A percentile compares a stretch with the other conserved stretches of the same genome.
These are phyloP conservation scores for Heliconius cydno DNA, from an alignment of 2,888 invertebrate species.

Conservation along the genomic window DNA sequence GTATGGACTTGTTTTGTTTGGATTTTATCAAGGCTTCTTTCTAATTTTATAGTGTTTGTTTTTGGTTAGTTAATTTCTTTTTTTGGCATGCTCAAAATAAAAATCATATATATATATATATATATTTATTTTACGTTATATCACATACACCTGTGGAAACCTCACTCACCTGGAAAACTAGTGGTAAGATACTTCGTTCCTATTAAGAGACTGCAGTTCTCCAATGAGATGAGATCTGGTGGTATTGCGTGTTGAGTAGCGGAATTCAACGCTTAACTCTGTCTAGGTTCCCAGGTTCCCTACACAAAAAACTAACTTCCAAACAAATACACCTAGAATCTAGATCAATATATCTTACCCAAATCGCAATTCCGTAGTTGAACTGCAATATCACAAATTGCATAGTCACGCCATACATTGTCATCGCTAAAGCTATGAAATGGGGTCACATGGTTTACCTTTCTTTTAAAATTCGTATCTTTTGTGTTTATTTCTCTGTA, in stretches of 20 bases:
- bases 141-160: too few relatives aligned
- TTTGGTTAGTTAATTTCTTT: background rate
- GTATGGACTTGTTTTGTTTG: background rate
- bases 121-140: too few relatives aligned
- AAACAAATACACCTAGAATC: background rate
- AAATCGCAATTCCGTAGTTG: background rate
- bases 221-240: too few relatives aligned
- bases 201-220: too few relatives aligned
- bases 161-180: too few relatives aligned
- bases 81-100: background rate
- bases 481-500: background rate
- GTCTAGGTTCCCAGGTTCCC: too few relatives aligned
- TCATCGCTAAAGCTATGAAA: constrained; percentile 12
- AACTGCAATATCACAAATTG: constrained; percentile 32
- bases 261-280: too few relatives aligned
- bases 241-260: too few relatives aligned
- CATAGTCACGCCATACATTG: constrained; percentile 16
- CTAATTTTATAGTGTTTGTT: background rate
- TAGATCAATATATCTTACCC: background rate
- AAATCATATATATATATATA: background rate
- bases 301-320: background rate
- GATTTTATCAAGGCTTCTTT: background rate
- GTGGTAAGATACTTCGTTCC: too few relatives aligned
- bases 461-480: background rate
- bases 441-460: constrained; percentile 15